Percentiles rank a stretch among this genome's conserved stretches.
These are phyloP conservation scores for Galendromus occidentalis DNA, from an alignment of 1,140 invertebrate species.

Conservation along the genomic window DNA sequence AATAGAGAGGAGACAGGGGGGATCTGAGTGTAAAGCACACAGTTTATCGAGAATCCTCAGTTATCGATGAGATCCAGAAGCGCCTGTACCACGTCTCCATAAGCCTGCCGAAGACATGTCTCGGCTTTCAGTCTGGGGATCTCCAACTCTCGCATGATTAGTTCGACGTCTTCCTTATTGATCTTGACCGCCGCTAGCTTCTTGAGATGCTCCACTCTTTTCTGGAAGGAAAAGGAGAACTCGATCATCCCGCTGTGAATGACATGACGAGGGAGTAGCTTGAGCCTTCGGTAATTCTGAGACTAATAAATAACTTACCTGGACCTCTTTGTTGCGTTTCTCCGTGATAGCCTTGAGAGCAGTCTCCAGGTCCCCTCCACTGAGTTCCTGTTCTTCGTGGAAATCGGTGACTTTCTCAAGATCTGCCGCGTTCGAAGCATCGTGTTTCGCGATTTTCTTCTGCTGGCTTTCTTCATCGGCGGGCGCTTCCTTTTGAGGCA, in stretches of 20 bases:
- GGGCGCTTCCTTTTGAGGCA: conserved; percentile 1
- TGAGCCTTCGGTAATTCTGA: too few relatives aligned
- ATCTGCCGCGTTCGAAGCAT: conserved; percentile 11
- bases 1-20: too few relatives aligned
- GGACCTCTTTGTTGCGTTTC: conserved; percentile 8
- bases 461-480: conserved; percentile 6
- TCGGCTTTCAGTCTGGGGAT: background rate
- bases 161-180: conserved; percentile 4
- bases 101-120: background rate
- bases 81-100: background rate
- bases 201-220: background rate
- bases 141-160: conserved; percentile 5
- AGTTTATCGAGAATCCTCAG: background rate
- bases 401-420: conserved; percentile 13
- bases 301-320: background rate
- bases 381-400: conserved; percentile 11
- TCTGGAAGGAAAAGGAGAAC: background rate
- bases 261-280: too few relatives aligned
- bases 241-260: too few relatives aligned
- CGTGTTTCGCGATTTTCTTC: conserved; percentile 12
- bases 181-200: conserved; percentile 8
- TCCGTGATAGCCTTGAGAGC: conserved; percentile 10
- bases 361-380: conserved; percentile 10
- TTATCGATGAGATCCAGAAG: background rate
- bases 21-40: too few relatives aligned